A percentile compares a stretch with the other conserved stretches of the same genome.
Conservation (phyloP, 1,140 invertebrate species). For the Heliconius melpomene region DNA sequence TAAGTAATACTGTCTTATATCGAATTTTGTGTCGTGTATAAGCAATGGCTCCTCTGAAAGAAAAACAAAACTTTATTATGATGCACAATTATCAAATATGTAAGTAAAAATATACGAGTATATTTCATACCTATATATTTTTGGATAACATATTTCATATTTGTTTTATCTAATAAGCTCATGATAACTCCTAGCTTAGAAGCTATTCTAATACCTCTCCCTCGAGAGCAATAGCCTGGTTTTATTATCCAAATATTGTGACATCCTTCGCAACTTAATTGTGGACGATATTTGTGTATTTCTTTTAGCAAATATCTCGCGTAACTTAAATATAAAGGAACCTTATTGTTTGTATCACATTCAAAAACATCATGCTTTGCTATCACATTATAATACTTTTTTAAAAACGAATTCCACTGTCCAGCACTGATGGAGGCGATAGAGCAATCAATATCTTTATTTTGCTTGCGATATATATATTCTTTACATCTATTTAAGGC, state of each 20-base stretch:
- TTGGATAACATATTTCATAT: constrained; percentile 90
- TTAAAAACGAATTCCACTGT: constrained; percentile 89
- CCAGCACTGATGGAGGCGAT: constrained; percentile 66
- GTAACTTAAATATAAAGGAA: constrained; percentile 79
- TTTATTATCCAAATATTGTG: constrained; percentile 97
- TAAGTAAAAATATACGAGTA: neutral
- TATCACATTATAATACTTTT: constrained; percentile 80
- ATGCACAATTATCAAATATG: neutral
- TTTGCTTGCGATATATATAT: constrained; percentile 74
- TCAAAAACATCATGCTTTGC: constrained; percentile 66
- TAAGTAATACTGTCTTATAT: constrained; percentile 94
- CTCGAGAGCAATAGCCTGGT: constrained; percentile 92
- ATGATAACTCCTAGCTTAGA: constrained; percentile 84
- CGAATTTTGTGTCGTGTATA: constrained; percentile 94
- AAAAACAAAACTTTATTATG: neutral
- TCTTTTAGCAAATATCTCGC: constrained; percentile 82
- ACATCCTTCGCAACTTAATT: constrained; percentile 87
- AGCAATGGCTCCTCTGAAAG: constrained; percentile 89
- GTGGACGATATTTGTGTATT: constrained; percentile 83
- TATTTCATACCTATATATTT: constrained; percentile 92
- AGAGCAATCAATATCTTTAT: constrained; percentile 80
- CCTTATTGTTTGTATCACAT: constrained; percentile 70
- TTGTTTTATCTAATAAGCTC: constrained; percentile 81
- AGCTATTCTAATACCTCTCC: constrained; percentile 88
- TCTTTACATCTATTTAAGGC: constrained; percentile 82